These are phyloP conservation scores for Drosophila kanapiae DNA, from an alignment of 1,140 invertebrate species.

Conservation along the genomic window DNA sequence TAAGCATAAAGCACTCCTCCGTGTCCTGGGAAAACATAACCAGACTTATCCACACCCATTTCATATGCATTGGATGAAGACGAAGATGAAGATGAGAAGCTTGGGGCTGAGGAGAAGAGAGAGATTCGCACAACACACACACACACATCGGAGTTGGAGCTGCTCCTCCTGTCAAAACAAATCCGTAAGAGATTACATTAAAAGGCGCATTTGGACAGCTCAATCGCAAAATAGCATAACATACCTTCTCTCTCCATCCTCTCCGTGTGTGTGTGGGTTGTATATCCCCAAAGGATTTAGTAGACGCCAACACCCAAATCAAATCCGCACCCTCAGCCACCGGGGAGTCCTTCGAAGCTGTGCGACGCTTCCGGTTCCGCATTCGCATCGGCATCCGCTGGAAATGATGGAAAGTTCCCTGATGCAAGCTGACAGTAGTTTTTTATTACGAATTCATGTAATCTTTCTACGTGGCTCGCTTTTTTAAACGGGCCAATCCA, in stretches of 20 bases:
- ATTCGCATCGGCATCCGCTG: conserved; percentile 11
- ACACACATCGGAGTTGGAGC: neutral
- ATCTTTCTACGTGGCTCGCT: conserved; percentile 56
- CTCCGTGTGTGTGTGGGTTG: conserved; percentile 13
- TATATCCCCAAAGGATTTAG: conserved; percentile 66
- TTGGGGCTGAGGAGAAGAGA: neutral
- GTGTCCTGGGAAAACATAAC: conserved; percentile 25
- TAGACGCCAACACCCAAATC: conserved; percentile 66
- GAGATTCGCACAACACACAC: neutral
- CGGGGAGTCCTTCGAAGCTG: neutral
- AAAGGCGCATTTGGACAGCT: conserved; percentile 82
- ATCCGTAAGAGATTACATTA: conserved; percentile 83
- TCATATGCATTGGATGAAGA: conserved; percentile 69
- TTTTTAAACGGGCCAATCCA: conserved; percentile 47
- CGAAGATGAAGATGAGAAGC: conserved; percentile 4
- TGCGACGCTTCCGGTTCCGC: conserved; percentile 20
- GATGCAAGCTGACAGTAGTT: conserved; percentile 70
- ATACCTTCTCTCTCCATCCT: conserved; percentile 21
- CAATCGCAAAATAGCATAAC: conserved; percentile 73
- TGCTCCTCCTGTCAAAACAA: conserved; percentile 74
- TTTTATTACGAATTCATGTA: conserved; percentile 71
- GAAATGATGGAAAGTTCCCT: conserved; percentile 72
- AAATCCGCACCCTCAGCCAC: conserved; percentile 46
- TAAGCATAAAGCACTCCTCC: conserved; percentile 42
- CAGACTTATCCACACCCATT: conserved; percentile 48